Evolutionary conservation across 2,113 vertebrate species (phyloP).

Genomic region (Patagioenas fasciata): DNA sequence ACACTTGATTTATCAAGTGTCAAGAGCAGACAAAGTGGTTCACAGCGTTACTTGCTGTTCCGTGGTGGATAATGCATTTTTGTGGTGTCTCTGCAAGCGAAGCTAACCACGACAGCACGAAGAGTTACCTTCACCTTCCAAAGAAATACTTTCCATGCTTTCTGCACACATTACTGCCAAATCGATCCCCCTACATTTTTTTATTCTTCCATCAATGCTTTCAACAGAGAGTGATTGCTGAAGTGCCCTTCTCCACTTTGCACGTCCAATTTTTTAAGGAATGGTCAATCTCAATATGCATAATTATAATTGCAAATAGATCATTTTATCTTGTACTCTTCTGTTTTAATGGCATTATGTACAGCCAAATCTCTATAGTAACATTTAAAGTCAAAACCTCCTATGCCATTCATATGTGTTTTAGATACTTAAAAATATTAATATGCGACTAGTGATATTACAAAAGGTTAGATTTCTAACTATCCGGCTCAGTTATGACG

Average conservation of each 20-base stretch:
- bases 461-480: constrained; percentile 31
- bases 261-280: constrained; percentile 32
- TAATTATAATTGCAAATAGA: constrained; percentile 49
- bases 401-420: not conserved
- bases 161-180: not conserved
- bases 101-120: not conserved
- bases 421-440: constrained; percentile 38
- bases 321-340: not conserved
- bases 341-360: constrained; percentile 46
- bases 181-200: not conserved
- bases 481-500: not conserved
- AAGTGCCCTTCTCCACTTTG: constrained; percentile 13
- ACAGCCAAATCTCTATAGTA: not conserved
- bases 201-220: constrained; percentile 49
- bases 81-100: not conserved
- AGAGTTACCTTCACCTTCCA: not conserved
- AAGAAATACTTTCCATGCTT: not conserved
- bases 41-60: not conserved
- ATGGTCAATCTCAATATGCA: constrained; percentile 12
- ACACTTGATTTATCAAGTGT: not conserved
- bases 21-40: not conserved
- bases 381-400: constrained; percentile 47
- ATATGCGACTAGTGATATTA: constrained; percentile 6
- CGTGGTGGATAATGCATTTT: not conserved
- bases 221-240: constrained; percentile 37